A percentile compares a stretch with the other conserved stretches of the same genome.
phyloP scores from a whole-genome alignment of 1,140 invertebrate genomes.

The Drosophila persimilis region DNA sequence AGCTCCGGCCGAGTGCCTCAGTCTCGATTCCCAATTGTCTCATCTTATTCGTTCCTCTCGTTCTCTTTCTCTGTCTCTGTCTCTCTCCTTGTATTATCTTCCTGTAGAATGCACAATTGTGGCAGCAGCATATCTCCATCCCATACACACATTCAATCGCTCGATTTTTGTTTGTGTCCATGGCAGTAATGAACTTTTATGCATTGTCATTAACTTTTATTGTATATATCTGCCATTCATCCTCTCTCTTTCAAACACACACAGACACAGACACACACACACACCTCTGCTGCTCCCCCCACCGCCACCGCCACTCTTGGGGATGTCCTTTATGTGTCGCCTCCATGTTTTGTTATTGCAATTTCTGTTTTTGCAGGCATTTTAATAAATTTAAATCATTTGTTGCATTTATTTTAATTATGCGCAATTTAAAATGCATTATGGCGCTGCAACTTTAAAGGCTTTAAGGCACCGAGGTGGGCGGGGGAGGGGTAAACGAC shows the following conservation, averaged over 20 bases:
- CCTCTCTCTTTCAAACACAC: background rate
- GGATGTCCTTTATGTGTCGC: constrained; percentile 16
- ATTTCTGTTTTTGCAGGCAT: constrained; percentile 47
- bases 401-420: constrained; percentile 81
- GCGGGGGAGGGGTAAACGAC: constrained; percentile 3
- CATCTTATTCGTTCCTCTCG: constrained; percentile 13
- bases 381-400: constrained; percentile 82
- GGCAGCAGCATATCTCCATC: constrained; percentile 25
- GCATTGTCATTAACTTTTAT: constrained; percentile 81
- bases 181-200: constrained; percentile 79
- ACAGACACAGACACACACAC: background rate
- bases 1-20: background rate
- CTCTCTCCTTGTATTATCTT: background rate
- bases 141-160: constrained; percentile 1
- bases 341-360: constrained; percentile 37
- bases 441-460: constrained; percentile 45
- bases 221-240: constrained; percentile 65
- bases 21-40: constrained; percentile 22
- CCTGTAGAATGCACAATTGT: constrained; percentile 36
- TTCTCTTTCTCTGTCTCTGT: background rate
- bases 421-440: constrained; percentile 76
- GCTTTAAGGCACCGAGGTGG: no score
- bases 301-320: background rate
- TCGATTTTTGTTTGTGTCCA: constrained; percentile 40
- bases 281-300: background rate